Conservation (phyloP, 2,113 vertebrate species). For the Brevimyrus niger region DNA sequence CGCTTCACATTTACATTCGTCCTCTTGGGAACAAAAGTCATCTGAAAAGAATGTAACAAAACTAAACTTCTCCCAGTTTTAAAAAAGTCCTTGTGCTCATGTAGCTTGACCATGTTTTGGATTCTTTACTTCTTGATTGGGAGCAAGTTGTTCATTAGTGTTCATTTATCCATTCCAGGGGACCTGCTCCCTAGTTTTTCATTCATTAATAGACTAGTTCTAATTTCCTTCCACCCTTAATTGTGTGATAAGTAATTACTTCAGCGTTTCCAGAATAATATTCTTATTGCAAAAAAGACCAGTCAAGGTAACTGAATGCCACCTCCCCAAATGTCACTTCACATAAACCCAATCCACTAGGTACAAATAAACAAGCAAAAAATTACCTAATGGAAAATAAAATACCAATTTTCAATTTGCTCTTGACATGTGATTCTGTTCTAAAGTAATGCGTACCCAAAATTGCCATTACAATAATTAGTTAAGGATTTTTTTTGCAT, state of each 20-base stretch:
- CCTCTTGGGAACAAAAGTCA: slow-evolving; percentile 10
- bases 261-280: neutral
- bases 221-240: neutral
- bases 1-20: neutral
- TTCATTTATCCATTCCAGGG: neutral
- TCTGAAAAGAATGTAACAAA: neutral
- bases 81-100: neutral
- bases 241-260: neutral
- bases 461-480: neutral
- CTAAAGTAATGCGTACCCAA: neutral
- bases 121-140: neutral
- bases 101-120: neutral
- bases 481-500: neutral
- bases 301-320: neutral
- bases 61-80: neutral
- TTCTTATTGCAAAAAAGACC: neutral
- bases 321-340: neutral
- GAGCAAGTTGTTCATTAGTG: neutral
- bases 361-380: neutral
- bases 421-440: neutral
- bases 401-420: neutral
- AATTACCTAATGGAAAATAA: neutral
- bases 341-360: neutral
- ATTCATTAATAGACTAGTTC: neutral
- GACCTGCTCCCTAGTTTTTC: neutral